These are phyloP conservation scores for Ophonus ardosiacus DNA, from an alignment of 2,888 invertebrate species.

Conservation along the genomic window DNA sequence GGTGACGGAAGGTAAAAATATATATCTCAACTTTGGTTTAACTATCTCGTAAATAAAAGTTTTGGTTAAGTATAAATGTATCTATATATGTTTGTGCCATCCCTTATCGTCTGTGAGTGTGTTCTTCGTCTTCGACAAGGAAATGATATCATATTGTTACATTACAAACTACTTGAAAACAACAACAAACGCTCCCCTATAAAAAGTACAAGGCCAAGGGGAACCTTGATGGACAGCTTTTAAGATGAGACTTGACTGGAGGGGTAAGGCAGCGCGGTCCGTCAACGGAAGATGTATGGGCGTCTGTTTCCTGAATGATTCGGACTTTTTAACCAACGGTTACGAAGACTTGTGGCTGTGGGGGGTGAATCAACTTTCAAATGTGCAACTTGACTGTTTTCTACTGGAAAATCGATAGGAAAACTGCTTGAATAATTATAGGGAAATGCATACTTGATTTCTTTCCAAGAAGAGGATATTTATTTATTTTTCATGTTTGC, in stretches of 20 bases:
- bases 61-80: no score
- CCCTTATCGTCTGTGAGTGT: no score
- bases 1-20: no score
- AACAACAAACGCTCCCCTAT: background rate
- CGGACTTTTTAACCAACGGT: conserved; percentile 39
- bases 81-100: no score
- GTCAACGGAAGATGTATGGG: conserved; percentile 26
- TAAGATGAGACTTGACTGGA: conserved; percentile 2
- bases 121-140: no score
- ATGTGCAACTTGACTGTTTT: conserved; percentile 13
- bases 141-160: no score
- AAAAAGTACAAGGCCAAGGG: conserved; percentile 1
- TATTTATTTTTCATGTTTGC: conserved; percentile 3
- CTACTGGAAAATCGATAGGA: conserved; percentile 10
- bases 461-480: conserved; percentile 3
- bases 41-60: no score
- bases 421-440: conserved; percentile 34
- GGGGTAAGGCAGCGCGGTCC: conserved; percentile 11
- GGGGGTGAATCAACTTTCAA: conserved; percentile 36
- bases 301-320: conserved; percentile 45
- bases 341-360: background rate
- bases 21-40: no score
- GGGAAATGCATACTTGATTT: conserved; percentile 34
- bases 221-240: conserved; percentile 33
- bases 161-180: background rate